A percentile compares a stretch with the other conserved stretches of the same genome.
Evolutionary conservation across 2,797 vertebrate species (phyloP).

Genomic region (Sparus aurata): DNA sequence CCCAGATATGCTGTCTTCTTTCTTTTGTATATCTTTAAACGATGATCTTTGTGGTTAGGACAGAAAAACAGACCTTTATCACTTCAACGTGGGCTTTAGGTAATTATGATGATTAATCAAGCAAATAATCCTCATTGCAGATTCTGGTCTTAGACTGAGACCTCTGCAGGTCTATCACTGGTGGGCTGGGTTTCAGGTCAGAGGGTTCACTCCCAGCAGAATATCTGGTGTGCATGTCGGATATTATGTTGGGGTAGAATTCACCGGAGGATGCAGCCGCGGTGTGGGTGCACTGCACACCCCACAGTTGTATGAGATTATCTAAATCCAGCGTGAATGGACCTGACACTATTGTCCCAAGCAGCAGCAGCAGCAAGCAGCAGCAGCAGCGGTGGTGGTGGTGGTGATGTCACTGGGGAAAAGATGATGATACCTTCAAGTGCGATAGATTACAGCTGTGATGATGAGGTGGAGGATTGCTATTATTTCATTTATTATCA

Average conservation of each 20-base stretch:
- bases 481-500: slow-evolving; percentile 85
- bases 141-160: slow-evolving; percentile 6
- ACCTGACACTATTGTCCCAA: slow-evolving; percentile 81
- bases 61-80: background rate
- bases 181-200: slow-evolving; percentile 31
- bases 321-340: slow-evolving; percentile 85
- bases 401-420: slow-evolving; percentile 71
- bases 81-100: background rate
- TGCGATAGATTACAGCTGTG: slow-evolving; percentile 78
- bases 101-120: background rate
- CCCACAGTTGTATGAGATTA: slow-evolving; percentile 80
- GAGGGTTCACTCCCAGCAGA: slow-evolving; percentile 43
- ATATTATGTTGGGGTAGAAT: slow-evolving; percentile 61
- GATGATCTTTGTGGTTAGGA: background rate
- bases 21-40: background rate
- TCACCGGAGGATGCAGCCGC: slow-evolving; percentile 64
- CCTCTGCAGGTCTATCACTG: slow-evolving; percentile 12
- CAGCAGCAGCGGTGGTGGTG: background rate
- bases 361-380: slow-evolving; percentile 57
- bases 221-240: slow-evolving; percentile 45
- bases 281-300: slow-evolving; percentile 74
- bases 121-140: too few relatives aligned
- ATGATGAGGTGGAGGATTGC: slow-evolving; percentile 79
- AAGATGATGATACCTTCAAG: slow-evolving; percentile 76
- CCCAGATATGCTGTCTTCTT: background rate